phyloP scores from a whole-genome alignment of 2,888 invertebrate species.

The Megaustenia siamemsis region DNA sequence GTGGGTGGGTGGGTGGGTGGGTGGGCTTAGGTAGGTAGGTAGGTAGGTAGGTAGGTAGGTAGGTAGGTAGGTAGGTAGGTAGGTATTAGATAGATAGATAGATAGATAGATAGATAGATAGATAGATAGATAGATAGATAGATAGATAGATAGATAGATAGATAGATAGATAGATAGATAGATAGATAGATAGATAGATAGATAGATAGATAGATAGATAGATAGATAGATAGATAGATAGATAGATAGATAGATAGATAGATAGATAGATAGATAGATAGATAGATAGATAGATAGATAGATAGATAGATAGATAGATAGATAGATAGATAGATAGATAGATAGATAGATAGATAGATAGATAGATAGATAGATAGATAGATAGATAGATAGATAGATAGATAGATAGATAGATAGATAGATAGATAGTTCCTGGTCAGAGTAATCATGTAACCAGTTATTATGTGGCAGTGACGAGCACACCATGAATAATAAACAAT shows the following conservation, averaged over 20 bases:
- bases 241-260: not conserved
- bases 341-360: conserved; percentile 16
- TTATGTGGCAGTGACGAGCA: no score
- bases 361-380: conserved; percentile 23
- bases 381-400: conserved; percentile 10
- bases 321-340: not conserved
- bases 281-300: not conserved
- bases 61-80: not conserved
- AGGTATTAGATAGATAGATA: not conserved
- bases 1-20: no score
- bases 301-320: conserved; percentile 2
- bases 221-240: not conserved
- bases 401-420: conserved; percentile 9
- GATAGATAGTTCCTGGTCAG: not conserved
- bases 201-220: not conserved
- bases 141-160: not conserved
- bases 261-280: not conserved
- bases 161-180: not conserved
- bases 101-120: not conserved
- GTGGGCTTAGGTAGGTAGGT: no score
- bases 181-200: conserved; percentile 10
- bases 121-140: not conserved
- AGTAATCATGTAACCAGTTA: not conserved
- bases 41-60: not conserved
- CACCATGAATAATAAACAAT: no score